Percentiles rank a stretch among this genome's conserved stretches.
Conservation (phyloP, 2,888 invertebrate genomes). For the Auanema sp. region DNA sequence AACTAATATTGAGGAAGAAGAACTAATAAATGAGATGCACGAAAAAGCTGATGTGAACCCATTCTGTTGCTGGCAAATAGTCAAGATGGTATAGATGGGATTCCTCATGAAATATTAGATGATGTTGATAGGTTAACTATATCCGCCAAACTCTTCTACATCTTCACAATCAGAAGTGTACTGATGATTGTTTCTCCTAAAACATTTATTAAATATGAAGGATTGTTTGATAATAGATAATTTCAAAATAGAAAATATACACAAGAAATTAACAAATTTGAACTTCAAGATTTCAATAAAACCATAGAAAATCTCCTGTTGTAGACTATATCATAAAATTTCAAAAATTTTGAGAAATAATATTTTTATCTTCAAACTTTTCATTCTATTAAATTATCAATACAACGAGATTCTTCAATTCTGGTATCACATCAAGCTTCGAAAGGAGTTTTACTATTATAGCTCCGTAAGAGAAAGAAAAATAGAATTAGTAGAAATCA, state of each 20-base stretch:
- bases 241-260: slow-evolving; percentile 3
- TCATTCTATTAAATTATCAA: not conserved
- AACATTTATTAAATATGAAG: slow-evolving; percentile 12
- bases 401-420: slow-evolving; percentile 6
- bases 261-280: not conserved
- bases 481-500: slow-evolving; percentile 19
- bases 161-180: slow-evolving; percentile 13
- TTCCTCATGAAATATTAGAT: slow-evolving; percentile 19
- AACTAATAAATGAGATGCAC: slow-evolving; percentile 20
- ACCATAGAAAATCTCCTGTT: not conserved
- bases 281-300: not conserved
- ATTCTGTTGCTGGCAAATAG: slow-evolving; percentile 19
- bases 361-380: not conserved
- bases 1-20: slow-evolving; percentile 26
- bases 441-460: slow-evolving; percentile 21
- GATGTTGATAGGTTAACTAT: not conserved
- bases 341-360: not conserved
- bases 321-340: not conserved
- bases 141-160: slow-evolving; percentile 10
- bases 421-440: slow-evolving; percentile 17
- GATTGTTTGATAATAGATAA: not conserved
- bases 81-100: slow-evolving; percentile 21
- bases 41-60: slow-evolving; percentile 17
- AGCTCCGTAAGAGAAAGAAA: slow-evolving; percentile 29
- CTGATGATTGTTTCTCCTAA: slow-evolving; percentile 19